A percentile compares a stretch with the other conserved stretches of the same genome.
phyloP scores from a whole-genome alignment of 2,888 invertebrate species.

The Muscina levida region DNA sequence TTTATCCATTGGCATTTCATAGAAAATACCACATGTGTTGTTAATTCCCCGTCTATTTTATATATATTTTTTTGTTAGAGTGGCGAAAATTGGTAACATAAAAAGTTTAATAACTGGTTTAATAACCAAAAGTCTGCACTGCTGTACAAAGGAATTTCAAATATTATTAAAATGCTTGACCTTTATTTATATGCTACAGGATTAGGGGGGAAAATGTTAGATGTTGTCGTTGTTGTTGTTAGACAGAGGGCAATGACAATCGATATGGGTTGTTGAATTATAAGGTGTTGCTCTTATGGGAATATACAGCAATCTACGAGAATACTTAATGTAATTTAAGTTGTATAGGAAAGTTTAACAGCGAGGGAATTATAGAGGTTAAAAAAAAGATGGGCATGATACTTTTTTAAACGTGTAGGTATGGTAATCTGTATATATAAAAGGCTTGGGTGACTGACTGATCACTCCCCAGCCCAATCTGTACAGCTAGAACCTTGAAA shows the following conservation, averaged over 20 bases:
- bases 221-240: neutral
- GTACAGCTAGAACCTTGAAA: too few species aligned
- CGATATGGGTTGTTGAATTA: slow-evolving; percentile 21
- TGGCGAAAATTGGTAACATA: slow-evolving; percentile 62
- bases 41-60: slow-evolving; percentile 44
- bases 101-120: slow-evolving; percentile 61
- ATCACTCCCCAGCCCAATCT: too few species aligned
- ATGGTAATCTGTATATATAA: too few species aligned
- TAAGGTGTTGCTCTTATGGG: too few species aligned
- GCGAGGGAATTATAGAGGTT: too few species aligned
- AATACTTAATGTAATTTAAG: too few species aligned
- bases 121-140: slow-evolving; percentile 54
- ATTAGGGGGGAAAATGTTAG: too few species aligned
- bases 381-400: too few species aligned
- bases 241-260: slow-evolving; percentile 22
- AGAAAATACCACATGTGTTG: slow-evolving; percentile 64
- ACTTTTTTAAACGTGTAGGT: too few species aligned
- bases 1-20: slow-evolving; percentile 28
- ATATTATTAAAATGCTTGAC: slow-evolving; percentile 65
- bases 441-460: too few species aligned
- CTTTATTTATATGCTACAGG: slow-evolving; percentile 52
- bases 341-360: too few species aligned
- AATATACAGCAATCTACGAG: too few species aligned
- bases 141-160: slow-evolving; percentile 58
- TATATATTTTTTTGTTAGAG: slow-evolving; percentile 11